phyloP scores from a whole-genome alignment of 1,140 invertebrate genomes.

The Antheraea pernyi region DNA sequence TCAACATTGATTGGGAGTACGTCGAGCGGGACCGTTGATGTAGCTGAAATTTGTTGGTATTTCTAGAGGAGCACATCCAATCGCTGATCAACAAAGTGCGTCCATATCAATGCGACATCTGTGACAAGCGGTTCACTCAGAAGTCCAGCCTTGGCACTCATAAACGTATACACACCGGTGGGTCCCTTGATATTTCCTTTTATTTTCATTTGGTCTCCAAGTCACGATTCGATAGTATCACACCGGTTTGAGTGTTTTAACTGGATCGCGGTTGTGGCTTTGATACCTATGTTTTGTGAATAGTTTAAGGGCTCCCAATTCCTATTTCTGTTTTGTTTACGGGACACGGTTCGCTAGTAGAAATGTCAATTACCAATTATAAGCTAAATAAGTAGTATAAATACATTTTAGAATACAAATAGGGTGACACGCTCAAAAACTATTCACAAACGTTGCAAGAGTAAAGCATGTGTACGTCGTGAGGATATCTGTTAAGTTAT shows the following conservation, averaged over 20 bases:
- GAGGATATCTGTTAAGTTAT: constrained; percentile 56
- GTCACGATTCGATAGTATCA: constrained; percentile 48
- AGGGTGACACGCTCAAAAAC: constrained; percentile 78
- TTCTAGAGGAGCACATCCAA: constrained; percentile 81
- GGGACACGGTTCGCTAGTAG: not conserved
- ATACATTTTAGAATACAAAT: constrained; percentile 18
- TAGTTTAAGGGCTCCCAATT: constrained; percentile 75
- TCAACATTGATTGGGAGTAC: constrained; percentile 28
- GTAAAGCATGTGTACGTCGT: constrained; percentile 78
- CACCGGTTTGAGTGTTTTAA: constrained; percentile 19
- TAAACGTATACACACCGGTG: constrained; percentile 90
- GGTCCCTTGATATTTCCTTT: constrained; percentile 74
- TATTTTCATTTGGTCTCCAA: constrained; percentile 66
- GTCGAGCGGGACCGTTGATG: constrained; percentile 52
- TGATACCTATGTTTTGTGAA: constrained; percentile 73
- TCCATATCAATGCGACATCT: constrained; percentile 88
- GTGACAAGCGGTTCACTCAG: constrained; percentile 88
- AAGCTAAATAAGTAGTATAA: constrained; percentile 34
- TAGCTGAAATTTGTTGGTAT: constrained; percentile 76
- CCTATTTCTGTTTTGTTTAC: constrained; percentile 37
- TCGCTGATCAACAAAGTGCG: constrained; percentile 82
- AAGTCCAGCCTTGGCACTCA: constrained; percentile 91
- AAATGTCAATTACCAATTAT: not conserved
- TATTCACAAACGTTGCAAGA: constrained; percentile 76
- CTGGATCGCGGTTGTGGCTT: constrained; percentile 63